Percentiles rank a stretch among this genome's conserved stretches.
Evolutionary conservation across 2,113 vertebrate species (phyloP).

Genomic region (Actenoides lindsayi): DNA sequence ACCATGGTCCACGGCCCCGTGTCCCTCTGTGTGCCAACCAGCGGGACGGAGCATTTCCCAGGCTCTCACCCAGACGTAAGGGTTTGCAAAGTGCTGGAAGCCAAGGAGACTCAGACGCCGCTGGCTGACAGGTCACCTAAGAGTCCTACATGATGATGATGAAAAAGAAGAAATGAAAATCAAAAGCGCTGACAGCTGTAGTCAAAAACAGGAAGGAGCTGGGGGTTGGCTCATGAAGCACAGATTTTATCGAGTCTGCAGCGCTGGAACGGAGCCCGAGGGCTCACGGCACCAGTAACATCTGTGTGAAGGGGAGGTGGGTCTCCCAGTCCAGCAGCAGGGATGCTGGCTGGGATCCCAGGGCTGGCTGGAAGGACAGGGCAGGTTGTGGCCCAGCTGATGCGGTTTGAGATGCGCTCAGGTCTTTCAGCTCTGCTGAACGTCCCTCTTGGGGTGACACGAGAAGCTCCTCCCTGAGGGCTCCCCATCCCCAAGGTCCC

Average conservation of each 20-base stretch:
- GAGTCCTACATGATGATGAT: rapidly evolving
- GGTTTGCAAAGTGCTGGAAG: rapidly evolving
- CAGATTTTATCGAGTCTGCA: neutral
- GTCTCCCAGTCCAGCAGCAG: rapidly evolving
- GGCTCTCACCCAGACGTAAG: rapidly evolving
- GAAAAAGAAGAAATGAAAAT: neutral
- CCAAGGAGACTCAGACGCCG: rapidly evolving
- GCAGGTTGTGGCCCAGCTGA: neutral
- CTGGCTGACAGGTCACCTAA: neutral
- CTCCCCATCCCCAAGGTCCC: neutral
- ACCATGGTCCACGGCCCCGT: rapidly evolving
- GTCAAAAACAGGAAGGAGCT: slow-evolving; percentile 13
- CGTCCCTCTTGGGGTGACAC: neutral
- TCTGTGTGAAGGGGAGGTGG: rapidly evolving
- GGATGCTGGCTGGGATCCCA: rapidly evolving
- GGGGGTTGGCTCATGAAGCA: neutral
- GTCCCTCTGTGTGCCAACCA: neutral
- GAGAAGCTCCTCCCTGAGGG: rapidly evolving
- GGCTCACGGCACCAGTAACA: rapidly evolving
- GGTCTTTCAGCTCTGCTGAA: neutral
- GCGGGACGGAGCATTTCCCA: neutral
- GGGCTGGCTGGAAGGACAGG: neutral
- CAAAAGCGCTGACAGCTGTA: rapidly evolving
- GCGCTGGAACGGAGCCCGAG: neutral
- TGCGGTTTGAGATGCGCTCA: rapidly evolving